Evolutionary conservation across 2,113 vertebrate genomes (phyloP), one percentile per base, ranked within the genome.

Genomic region (Rhinolophus sinicus): DNA sequence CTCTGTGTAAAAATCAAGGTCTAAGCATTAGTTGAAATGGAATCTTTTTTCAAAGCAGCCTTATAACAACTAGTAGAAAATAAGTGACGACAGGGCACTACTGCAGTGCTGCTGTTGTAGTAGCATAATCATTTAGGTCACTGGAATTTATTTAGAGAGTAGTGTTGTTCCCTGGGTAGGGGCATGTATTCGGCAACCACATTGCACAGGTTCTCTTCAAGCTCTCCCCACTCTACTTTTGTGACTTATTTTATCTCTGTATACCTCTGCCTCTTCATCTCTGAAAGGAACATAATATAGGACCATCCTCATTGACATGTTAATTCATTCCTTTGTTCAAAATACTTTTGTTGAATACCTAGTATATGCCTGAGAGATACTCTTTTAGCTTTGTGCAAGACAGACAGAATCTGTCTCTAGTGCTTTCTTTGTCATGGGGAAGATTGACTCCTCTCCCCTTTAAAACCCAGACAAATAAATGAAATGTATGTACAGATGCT

Each of bases 331-430:
- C 56, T 64, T 44, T n/a, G 35, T 64, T 83, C 14, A 75, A 26
- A 13, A 7, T 64, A 18, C 83, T 93, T 88, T 69, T 96, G 58
- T 86, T 95, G 73, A 67, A 4, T 24, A 73, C 40, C 15, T 84
- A 44, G 1, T 54, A 76, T 75, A 47, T 87, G 10, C 75, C 19
- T 64, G 19, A 50, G 16, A 75, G 28, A 30, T 28, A 54, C 5
- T 70, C 75, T 87, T 38, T 40, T 16, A 77, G 22, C 24, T 77
- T 7, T 22, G 3, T 67, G 54, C 24, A 65, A 44, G n/a, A 54
- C 47, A 78, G 67, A 69, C 18, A 76, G 28, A 54, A 10, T 93
- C 18, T 67, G 0, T 72, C 24, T 77, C 21, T 24, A 35, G 44
- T 85, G 28, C 8, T 89, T 77, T 88, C n/a, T 15, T 73, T 80